Evolutionary conservation across 1,140 invertebrate genomes (phyloP).

Genomic region (Lasaia peninsularis): DNA sequence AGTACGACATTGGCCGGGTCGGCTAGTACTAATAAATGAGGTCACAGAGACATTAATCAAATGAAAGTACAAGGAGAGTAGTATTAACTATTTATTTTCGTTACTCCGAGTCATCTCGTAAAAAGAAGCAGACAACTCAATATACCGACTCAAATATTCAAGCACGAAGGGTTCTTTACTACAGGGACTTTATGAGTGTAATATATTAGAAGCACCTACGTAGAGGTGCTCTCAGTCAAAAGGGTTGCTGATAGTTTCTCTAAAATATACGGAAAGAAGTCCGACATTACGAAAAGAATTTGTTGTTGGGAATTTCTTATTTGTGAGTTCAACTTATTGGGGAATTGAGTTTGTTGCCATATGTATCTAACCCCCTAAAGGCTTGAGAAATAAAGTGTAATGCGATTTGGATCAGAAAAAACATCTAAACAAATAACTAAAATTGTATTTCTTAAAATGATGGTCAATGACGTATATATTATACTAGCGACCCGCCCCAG

Average conservation of each 20-base stretch:
- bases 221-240: conserved; percentile 6
- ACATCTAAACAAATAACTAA: no score
- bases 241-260: conserved; percentile 9
- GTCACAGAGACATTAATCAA: no score
- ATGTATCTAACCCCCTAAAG: no score
- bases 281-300: not conserved
- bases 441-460: no score
- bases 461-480: no score
- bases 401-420: no score
- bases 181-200: conserved; percentile 11
- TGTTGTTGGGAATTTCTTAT: not conserved
- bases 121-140: conserved; percentile 1
- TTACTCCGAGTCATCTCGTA: not conserved
- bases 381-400: no score
- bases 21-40: no score
- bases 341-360: not conserved
- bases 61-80: no score
- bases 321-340: not conserved
- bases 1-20: no score
- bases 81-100: not conserved
- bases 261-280: conserved; percentile 3
- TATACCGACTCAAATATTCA: conserved; percentile 6
- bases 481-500: no score
- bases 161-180: not conserved
- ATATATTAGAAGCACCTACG: conserved; percentile 11